Evolutionary conservation across 2,888 invertebrate genomes (phyloP).

Genomic region (Kuschelorhynchus macadamiae): DNA sequence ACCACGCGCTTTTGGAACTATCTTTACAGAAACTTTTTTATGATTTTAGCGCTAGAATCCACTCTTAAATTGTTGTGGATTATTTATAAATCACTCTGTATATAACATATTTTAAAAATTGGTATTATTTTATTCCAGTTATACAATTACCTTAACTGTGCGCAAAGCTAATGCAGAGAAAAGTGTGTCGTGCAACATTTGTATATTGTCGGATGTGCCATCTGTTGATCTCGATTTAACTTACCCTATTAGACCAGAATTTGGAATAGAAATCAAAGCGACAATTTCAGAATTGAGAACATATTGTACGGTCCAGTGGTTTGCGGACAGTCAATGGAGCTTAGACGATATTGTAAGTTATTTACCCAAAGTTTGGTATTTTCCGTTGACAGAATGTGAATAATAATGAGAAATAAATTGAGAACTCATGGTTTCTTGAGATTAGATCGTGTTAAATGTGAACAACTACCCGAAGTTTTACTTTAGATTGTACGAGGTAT

Average conservation of each 20-base stretch:
- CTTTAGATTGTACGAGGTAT: no score
- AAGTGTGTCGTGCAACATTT: constrained; percentile 10
- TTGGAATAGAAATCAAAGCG: constrained; percentile 22
- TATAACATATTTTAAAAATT: no score
- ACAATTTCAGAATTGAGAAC: constrained; percentile 27
- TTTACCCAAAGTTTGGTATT: no score
- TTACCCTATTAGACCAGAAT: constrained; percentile 17
- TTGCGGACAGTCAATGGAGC: not conserved
- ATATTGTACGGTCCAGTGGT: constrained; percentile 33
- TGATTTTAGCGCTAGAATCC: no score
- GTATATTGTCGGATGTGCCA: constrained; percentile 5
- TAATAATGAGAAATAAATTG: not conserved
- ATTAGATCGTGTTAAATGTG: no score
- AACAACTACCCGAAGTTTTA: no score
- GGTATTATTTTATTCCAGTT: constrained; percentile 28
- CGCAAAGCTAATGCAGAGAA: not conserved
- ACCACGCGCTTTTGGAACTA: no score
- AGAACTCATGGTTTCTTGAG: no score
- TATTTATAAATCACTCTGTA: no score
- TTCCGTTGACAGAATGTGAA: no score
- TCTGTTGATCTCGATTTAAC: constrained; percentile 23
- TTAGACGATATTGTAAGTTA: constrained; percentile 32
- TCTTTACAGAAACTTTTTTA: no score
- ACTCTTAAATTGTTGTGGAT: no score
- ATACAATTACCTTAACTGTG: constrained; percentile 14